phyloP scores from a whole-genome alignment of 2,113 vertebrate genomes.

The Brienomyrus brachyistius region DNA sequence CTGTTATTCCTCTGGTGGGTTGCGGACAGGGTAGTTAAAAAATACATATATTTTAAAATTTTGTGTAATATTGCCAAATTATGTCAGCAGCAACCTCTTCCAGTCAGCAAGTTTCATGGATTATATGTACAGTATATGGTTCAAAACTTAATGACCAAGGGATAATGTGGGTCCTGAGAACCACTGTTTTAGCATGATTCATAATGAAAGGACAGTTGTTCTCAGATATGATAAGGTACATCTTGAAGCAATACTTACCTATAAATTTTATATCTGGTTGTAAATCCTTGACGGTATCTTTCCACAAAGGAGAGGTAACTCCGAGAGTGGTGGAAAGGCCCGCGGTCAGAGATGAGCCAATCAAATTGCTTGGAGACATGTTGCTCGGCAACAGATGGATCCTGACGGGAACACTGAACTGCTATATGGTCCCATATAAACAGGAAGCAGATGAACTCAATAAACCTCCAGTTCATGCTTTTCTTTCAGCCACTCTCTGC shows the following conservation, averaged over 20 bases:
- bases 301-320: slow-evolving; percentile 99
- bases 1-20: not conserved
- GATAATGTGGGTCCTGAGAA: not conserved
- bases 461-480: slow-evolving; percentile 99
- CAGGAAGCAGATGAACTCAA: slow-evolving; percentile 99
- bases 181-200: not conserved
- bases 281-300: slow-evolving; percentile 99
- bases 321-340: slow-evolving; percentile 98
- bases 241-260: slow-evolving; percentile 65
- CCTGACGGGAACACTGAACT: slow-evolving; percentile 93
- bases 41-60: not conserved
- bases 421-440: slow-evolving; percentile 99
- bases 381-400: slow-evolving; percentile 87
- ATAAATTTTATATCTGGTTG: slow-evolving; percentile 99
- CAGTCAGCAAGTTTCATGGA: not conserved
- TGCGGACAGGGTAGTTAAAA: not conserved
- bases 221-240: not conserved
- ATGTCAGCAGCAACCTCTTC: not conserved
- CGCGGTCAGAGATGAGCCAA: slow-evolving; percentile 99
- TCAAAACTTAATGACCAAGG: not conserved
- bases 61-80: not conserved
- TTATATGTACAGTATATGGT: not conserved
- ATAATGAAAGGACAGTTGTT: not conserved
- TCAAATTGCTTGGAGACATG: slow-evolving; percentile 99
- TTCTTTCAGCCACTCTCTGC: slow-evolving; percentile 97